These are phyloP conservation scores for Onychomys arenicola DNA, from an alignment of 2,797 vertebrate species.

Conservation along the genomic window DNA sequence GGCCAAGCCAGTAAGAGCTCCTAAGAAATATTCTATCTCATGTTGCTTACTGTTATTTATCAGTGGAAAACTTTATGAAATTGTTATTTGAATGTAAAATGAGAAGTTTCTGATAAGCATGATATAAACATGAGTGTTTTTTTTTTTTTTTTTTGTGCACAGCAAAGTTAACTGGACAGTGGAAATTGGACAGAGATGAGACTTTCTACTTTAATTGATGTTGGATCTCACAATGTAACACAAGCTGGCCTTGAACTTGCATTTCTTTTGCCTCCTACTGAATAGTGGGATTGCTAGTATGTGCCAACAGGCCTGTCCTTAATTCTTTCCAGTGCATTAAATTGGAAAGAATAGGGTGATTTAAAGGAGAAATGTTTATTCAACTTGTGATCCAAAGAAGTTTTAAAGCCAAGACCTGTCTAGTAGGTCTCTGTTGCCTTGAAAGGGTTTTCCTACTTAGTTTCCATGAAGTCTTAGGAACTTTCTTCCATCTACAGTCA, in stretches of 20 bases:
- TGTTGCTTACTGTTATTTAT: conserved; percentile 12
- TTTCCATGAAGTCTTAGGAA: conserved; percentile 34
- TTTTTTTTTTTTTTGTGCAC: background rate
- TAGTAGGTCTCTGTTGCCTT: background rate
- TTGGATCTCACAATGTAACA: background rate
- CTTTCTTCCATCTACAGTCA: conserved; percentile 5
- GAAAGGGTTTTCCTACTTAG: background rate
- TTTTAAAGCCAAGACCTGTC: conserved; percentile 28
- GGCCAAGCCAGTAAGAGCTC: background rate
- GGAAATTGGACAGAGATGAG: background rate
- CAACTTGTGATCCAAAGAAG: background rate
- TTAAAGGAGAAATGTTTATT: conserved; percentile 25
- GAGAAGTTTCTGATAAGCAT: background rate
- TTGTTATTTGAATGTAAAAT: conserved; percentile 41
- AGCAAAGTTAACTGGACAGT: background rate
- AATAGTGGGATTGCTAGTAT: background rate
- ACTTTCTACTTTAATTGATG: background rate
- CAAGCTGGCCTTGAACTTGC: background rate
- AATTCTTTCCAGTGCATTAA: background rate
- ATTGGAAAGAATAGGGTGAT: background rate
- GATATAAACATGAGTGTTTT: conserved; percentile 33
- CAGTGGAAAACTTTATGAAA: conserved; percentile 11
- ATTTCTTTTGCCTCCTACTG: background rate
- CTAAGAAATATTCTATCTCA: background rate
- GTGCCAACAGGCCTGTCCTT: background rate